Evolutionary conservation across 2,797 vertebrate species (phyloP).

Genomic region (Amazonetta brasiliensis): DNA sequence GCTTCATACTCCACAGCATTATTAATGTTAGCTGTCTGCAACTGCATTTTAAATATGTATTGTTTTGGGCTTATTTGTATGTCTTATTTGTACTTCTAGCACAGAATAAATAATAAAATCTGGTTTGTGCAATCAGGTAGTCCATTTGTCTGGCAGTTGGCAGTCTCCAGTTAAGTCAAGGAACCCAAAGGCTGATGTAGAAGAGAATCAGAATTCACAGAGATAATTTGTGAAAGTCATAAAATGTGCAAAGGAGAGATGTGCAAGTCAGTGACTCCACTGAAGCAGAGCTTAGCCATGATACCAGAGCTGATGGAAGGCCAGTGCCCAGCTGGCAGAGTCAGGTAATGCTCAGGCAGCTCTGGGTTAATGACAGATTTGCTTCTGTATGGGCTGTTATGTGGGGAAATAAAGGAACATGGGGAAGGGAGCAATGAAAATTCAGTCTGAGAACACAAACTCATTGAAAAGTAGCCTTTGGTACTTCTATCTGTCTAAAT

Average conservation of each 20-base stretch:
- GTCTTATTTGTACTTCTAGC: not conserved
- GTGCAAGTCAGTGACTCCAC: not conserved
- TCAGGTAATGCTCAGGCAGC: not conserved
- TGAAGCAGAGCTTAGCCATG: not conserved
- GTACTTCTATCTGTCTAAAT: not conserved
- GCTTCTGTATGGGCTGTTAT: not conserved
- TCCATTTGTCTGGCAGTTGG: not conserved
- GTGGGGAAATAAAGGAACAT: not conserved
- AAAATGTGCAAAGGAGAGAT: not conserved
- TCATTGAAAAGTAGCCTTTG: not conserved
- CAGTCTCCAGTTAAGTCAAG: not conserved
- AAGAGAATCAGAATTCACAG: not conserved
- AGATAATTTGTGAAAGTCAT: not conserved
- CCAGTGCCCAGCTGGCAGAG: not conserved
- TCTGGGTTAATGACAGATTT: not conserved
- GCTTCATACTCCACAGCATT: not conserved
- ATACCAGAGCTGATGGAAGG: not conserved
- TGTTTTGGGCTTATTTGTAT: not conserved
- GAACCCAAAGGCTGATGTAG: not conserved
- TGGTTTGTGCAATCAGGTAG: not conserved
- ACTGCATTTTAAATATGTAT: not conserved
- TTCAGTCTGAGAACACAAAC: not conserved
- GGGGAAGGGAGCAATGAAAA: not conserved
- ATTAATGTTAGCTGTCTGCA: not conserved
- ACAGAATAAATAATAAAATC: not conserved